Percentiles rank a stretch among this genome's conserved stretches.
phyloP scores from a whole-genome alignment of 2,797 vertebrate species.

The Darevskia mixta region DNA sequence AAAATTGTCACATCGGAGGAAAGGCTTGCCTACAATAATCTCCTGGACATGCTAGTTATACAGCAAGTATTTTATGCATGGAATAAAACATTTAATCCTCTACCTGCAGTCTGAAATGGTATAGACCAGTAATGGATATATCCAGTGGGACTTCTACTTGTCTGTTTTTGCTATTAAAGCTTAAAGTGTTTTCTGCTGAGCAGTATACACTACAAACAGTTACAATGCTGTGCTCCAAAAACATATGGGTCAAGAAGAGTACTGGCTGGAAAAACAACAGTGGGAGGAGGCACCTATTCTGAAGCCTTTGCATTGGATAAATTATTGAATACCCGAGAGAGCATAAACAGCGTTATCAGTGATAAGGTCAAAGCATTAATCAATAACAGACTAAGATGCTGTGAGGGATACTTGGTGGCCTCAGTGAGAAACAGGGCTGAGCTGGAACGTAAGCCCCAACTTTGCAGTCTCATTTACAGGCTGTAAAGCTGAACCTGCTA shows the following conservation, averaged over 20 bases:
- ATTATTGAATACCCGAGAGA: not conserved
- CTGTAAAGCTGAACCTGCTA: not conserved
- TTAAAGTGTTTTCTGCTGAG: not conserved
- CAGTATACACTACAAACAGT: not conserved
- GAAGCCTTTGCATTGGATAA: not conserved
- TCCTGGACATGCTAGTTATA: not conserved
- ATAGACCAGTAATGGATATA: not conserved
- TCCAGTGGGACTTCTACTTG: not conserved
- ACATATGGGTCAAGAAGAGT: not conserved
- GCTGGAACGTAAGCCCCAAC: not conserved
- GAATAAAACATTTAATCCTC: not conserved
- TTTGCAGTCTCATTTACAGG: not conserved
- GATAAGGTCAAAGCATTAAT: not conserved
- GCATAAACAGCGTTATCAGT: accelerated
- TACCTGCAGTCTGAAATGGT: not conserved
- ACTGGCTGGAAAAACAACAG: not conserved
- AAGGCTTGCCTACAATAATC: not conserved
- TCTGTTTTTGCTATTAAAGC: not conserved
- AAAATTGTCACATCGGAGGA: not conserved
- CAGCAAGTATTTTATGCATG: not conserved
- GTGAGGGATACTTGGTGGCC: not conserved
- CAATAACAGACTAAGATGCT: not conserved
- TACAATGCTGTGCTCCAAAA: not conserved
- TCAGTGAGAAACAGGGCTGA: not conserved
- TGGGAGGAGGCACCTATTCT: not conserved